Percentiles rank a stretch among this genome's conserved stretches.
Conservation (phyloP, 35 echinoderm and acorn worm genomes). For the Nesometra sesokonis region DNA sequence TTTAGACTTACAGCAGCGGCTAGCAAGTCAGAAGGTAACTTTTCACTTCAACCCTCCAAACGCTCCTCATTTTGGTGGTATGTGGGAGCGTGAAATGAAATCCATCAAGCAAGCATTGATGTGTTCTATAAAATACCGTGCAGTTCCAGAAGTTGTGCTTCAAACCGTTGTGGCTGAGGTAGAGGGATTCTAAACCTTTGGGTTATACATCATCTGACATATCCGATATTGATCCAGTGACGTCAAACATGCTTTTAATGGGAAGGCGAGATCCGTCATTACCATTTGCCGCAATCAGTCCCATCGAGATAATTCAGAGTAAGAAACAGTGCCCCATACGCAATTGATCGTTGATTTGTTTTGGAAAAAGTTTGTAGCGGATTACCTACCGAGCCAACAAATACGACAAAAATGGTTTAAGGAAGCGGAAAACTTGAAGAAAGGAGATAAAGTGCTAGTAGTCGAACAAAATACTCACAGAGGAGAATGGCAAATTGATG, state of each 20-base stretch:
- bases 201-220: slow-evolving; percentile 26
- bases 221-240: slow-evolving; percentile 23
- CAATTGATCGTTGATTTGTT: slow-evolving; percentile 10
- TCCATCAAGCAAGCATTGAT: slow-evolving; percentile 7
- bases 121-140: background rate
- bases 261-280: slow-evolving; percentile 11
- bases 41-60: slow-evolving; percentile 7
- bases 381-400: slow-evolving; percentile 31
- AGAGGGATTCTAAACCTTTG: slow-evolving; percentile 30
- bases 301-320: background rate
- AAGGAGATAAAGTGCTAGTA: slow-evolving; percentile 18
- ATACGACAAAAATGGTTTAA: slow-evolving; percentile 17
- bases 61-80: slow-evolving; percentile 15
- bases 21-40: background rate
- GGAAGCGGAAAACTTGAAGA: slow-evolving; percentile 11
- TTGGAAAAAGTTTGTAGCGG: slow-evolving; percentile 23
- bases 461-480: slow-evolving; percentile 2
- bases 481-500: slow-evolving; percentile 18
- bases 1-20: background rate
- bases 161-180: slow-evolving; percentile 30
- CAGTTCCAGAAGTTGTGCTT: background rate
- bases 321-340: slow-evolving; percentile 22
- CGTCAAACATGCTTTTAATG: slow-evolving; percentile 25
- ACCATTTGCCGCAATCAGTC: background rate
- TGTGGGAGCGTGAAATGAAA: background rate